Conservation (phyloP, 2,113 vertebrate species). For the Amphiprion percula region DNA sequence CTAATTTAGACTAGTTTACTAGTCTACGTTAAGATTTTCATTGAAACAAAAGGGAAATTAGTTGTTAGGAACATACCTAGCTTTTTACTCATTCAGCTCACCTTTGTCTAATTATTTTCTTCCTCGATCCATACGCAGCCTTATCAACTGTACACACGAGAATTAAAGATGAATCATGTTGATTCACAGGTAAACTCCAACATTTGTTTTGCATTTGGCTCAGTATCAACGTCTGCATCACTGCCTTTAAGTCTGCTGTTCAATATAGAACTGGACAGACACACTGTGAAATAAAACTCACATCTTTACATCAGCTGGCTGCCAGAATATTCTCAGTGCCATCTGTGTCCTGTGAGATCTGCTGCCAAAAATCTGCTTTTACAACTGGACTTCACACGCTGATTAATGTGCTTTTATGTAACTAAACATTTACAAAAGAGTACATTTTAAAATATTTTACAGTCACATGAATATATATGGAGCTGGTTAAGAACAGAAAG, state of each 20-base stretch:
- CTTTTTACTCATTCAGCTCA: too few relatives aligned
- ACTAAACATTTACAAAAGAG: slow-evolving; percentile 13
- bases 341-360: slow-evolving; percentile 43
- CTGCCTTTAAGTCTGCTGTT: neutral
- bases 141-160: too few relatives aligned
- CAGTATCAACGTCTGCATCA: too few relatives aligned
- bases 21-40: too few relatives aligned
- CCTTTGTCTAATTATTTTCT: too few relatives aligned
- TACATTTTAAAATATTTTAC: neutral
- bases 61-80: too few relatives aligned
- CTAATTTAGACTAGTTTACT: too few relatives aligned
- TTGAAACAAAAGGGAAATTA: too few relatives aligned
- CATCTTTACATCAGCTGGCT: slow-evolving; percentile 49
- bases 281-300: slow-evolving; percentile 22
- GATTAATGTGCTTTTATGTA: neutral
- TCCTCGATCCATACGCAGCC: too few relatives aligned
- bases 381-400: neutral
- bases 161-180: too few relatives aligned
- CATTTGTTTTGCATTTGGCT: neutral
- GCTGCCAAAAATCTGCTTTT: slow-evolving; percentile 38
- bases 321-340: slow-evolving; percentile 35
- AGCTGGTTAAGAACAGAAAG: neutral
- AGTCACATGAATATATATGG: neutral
- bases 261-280: slow-evolving; percentile 5
- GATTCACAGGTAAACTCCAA: neutral